These are phyloP conservation scores for Eucera pruinosa DNA, from an alignment of 2,888 invertebrate species.

Conservation along the genomic window DNA sequence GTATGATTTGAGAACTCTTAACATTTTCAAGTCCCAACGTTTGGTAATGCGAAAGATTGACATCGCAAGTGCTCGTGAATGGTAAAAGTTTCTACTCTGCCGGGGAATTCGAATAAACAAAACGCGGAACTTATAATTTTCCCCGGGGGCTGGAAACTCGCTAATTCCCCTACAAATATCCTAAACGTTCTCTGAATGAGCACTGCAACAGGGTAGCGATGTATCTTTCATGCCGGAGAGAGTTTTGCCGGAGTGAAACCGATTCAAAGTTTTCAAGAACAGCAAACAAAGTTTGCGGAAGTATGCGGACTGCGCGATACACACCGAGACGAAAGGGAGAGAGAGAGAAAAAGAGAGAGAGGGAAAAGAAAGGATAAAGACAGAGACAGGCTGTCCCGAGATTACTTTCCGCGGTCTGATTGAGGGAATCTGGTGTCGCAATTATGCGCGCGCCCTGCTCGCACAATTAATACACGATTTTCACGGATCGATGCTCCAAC, in stretches of 20 bases:
- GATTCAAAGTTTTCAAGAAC: slow-evolving; percentile 63
- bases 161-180: slow-evolving; percentile 21
- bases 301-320: slow-evolving; percentile 50
- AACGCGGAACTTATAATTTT: too few relatives aligned
- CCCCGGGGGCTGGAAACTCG: neutral
- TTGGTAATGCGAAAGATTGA: too few relatives aligned
- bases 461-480: slow-evolving; percentile 43
- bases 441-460: slow-evolving; percentile 17
- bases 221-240: slow-evolving; percentile 42
- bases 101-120: too few relatives aligned
- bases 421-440: slow-evolving; percentile 24
- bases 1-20: too few relatives aligned
- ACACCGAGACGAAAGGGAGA: neutral
- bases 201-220: slow-evolving; percentile 45
- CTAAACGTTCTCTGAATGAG: neutral
- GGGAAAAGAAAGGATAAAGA: neutral
- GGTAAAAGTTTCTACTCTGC: too few relatives aligned
- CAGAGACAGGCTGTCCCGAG: neutral
- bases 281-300: slow-evolving; percentile 58
- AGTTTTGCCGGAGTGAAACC: slow-evolving; percentile 47
- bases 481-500: neutral
- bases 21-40: too few relatives aligned
- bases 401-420: slow-evolving; percentile 39
- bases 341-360: neutral
- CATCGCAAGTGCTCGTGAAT: too few relatives aligned